phyloP scores from a whole-genome alignment of 1,140 invertebrate genomes.

The Berghia stephanieae region DNA sequence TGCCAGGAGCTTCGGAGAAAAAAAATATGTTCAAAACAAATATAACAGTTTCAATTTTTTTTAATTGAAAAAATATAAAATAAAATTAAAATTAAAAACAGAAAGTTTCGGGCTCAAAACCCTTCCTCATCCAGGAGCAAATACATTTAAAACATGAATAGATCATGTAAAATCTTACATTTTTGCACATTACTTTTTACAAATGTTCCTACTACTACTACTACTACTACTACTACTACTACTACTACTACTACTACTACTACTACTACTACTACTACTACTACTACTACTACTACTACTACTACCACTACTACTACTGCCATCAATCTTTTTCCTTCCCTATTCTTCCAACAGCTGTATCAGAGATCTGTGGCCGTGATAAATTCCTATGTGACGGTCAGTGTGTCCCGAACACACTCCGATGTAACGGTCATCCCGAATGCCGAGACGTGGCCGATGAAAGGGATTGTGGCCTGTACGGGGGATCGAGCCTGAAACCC shows the following conservation, averaged over 20 bases:
- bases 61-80: too few species aligned
- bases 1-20: too few species aligned
- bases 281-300: slow-evolving; percentile 13
- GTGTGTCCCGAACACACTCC: slow-evolving; percentile 19
- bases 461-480: slow-evolving; percentile 3
- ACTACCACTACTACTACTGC: not conserved
- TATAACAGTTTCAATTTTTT: too few species aligned
- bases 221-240: slow-evolving; percentile 11
- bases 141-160: too few species aligned
- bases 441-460: slow-evolving; percentile 32
- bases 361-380: not conserved
- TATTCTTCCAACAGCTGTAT: too few species aligned
- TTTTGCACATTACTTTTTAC: too few species aligned
- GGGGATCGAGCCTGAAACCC: not conserved
- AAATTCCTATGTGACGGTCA: slow-evolving; percentile 26
- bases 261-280: slow-evolving; percentile 26
- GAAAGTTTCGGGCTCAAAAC: too few species aligned
- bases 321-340: not conserved
- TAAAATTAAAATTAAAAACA: too few species aligned
- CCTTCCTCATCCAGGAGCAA: too few species aligned
- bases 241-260: slow-evolving; percentile 26
- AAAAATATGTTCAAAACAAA: too few species aligned
- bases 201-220: slow-evolving; percentile 14
- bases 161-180: too few species aligned
- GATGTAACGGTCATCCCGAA: slow-evolving; percentile 35